Base-by-base conservation (phyloP, 2,888 invertebrate species). In the Melieria picta region DNA sequence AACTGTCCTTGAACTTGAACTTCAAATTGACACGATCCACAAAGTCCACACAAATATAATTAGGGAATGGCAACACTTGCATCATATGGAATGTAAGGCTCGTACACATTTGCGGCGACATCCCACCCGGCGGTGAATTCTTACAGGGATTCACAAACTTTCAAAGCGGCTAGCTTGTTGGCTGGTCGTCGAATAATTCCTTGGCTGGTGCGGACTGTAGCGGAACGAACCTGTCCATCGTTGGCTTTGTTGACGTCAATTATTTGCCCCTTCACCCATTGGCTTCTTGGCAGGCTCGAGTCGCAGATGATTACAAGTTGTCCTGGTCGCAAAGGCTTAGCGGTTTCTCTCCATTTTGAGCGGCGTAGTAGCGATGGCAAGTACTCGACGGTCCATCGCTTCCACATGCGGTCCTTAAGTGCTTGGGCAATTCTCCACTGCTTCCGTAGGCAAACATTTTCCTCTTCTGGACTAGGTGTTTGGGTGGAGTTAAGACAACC, bases 301-400 rank as follows among this genome's bases (percentile, higher is more conserved):
- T 73, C 75, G 9, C 74, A 69, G 5, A 74, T 16, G 43, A 75
- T 48, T 0, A 74, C 73, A 4, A 61, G 45, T 46, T 45, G 7
- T 11, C 47, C 61, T 5, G n/a, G 11, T 47, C 47, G 7, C 7
- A 61, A 1, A 10, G 3, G 30, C 65, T 10, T n/a, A n/a, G n/a
- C n/a, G n/a, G n/a, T n/a, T n/a, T 73, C 65, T 5, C 63, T 56
- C 72, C 75, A 76, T 48, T 74, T 77, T 0, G 71, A 55, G 2
- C 71, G 65, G 7, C 47, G 50, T n/a, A 73, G 46, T 3, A 75
- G 50, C 65, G 72, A 55, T 48, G 76, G 73, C 13, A 75, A 62
- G 62, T 73, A 75, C 11, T 77, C 73, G 4, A 50, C 30, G 0
- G 60, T 48, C 67, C 74, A 72, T 11, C 67, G 13, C 13, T 69